Conservation (phyloP, 2,113 vertebrate genomes). For the Chascanopsetta lugubris region DNA sequence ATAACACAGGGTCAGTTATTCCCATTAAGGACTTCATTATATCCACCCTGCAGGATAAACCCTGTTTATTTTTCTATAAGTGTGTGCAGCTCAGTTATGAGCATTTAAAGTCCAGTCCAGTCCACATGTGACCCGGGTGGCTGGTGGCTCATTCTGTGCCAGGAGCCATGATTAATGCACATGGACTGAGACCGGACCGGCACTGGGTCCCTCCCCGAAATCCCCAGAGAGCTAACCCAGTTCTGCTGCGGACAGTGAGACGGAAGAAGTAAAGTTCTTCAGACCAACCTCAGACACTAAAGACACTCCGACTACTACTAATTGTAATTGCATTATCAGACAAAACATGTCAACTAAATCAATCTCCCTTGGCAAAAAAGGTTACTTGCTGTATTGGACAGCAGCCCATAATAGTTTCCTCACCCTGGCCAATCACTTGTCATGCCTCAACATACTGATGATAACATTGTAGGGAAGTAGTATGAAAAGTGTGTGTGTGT, state of each 20-base stretch:
- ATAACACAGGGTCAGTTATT: not conserved
- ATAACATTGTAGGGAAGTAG: too few relatives aligned
- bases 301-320: too few relatives aligned
- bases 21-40: not conserved
- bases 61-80: conserved; percentile 1
- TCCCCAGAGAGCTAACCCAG: conserved; percentile 67
- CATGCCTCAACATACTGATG: too few relatives aligned
- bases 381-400: too few relatives aligned
- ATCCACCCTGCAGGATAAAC: rapidly evolving
- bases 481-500: too few relatives aligned
- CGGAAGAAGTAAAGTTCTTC: not conserved
- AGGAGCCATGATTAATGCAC: conserved; percentile 67
- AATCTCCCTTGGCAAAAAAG: too few relatives aligned
- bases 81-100: not conserved
- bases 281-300: too few relatives aligned
- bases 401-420: too few relatives aligned
- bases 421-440: too few relatives aligned
- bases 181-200: conserved; percentile 40
- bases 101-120: conserved; percentile 12
- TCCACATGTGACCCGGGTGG: conserved; percentile 23
- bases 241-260: conserved; percentile 50
- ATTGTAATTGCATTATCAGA: too few relatives aligned
- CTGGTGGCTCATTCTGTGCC: conserved; percentile 12
- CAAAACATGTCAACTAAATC: too few relatives aligned
- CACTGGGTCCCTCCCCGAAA: conserved; percentile 28